These are phyloP conservation scores for Heteropelma amictum DNA, from an alignment of 2,888 invertebrate species.

Conservation along the genomic window DNA sequence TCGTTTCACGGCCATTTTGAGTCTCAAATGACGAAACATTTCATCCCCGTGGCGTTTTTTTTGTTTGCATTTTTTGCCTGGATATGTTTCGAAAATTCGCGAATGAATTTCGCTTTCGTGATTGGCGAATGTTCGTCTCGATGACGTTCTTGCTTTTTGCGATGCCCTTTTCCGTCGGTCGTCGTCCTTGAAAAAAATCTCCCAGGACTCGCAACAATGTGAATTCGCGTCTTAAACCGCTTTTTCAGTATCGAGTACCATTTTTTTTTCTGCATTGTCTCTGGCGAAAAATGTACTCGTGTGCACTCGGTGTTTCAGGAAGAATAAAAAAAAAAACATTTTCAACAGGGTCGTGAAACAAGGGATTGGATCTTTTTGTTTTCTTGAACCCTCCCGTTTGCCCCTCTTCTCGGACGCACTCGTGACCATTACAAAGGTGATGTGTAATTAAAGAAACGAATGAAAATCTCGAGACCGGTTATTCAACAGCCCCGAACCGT, in stretches of 20 bases:
- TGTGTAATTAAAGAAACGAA: conserved; percentile 23
- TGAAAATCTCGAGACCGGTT: conserved; percentile 16
- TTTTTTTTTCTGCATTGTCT: conserved; percentile 25
- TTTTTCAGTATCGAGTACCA: conserved; percentile 20
- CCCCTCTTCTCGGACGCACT: background rate
- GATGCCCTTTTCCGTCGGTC: background rate
- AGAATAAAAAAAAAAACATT: background rate
- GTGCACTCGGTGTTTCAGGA: background rate
- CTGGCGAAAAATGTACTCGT: conserved; percentile 19
- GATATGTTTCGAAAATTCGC: no score
- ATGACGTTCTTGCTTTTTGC: background rate
- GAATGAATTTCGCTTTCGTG: no score
- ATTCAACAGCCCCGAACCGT: conserved; percentile 3
- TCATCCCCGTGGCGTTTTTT: background rate
- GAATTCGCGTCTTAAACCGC: background rate
- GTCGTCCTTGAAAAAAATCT: no score
- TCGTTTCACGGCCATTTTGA: background rate
- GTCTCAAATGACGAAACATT: no score
- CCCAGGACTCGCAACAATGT: no score
- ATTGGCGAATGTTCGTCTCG: background rate
- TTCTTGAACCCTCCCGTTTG: conserved; percentile 19
- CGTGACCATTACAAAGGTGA: conserved; percentile 18
- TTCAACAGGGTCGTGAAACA: background rate
- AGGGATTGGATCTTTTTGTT: conserved; percentile 10
- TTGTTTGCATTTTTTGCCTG: background rate